Base-by-base conservation (phyloP, 2,113 vertebrate species). In the Dipodomys ordii region DNA sequence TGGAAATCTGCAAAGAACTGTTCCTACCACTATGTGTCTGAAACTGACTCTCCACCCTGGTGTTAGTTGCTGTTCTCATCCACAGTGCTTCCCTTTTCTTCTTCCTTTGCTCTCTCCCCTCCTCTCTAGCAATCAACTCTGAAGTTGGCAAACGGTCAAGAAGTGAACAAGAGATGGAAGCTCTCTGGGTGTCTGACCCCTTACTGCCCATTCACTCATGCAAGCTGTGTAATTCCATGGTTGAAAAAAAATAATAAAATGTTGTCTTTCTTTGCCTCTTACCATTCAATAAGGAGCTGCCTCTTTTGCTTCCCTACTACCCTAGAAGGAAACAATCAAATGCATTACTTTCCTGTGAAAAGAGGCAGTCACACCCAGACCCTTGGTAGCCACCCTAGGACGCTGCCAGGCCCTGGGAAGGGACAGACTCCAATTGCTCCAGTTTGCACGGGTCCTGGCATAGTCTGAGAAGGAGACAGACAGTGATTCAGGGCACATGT, bases 331-430 rank as follows among this genome's bases (percentile, higher is more conserved):
- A 76, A 94, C 86, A 97, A 87, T 15, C 23, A 8, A 81, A 85
- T 96, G 64, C 95, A 96, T 98, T 97, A 96, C 96, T 65, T 97
- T 98, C 97, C 64, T 89, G 77, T 71, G 95, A 95, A 97, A 97
- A 94, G 95, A 96, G 95, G 96, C 97, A 97, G 97, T 98, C 97
- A 98, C 97, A 98, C 96, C 76, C 88, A 62, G 96, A 95, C 96
- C 95, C 97, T 97, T 91, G 97, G 27, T 97, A 97, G 94, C 93
- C 93, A 23, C 25, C 69, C 89, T 73, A 91, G 77, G 95, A 79
- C 65, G 92, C 97, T 98, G 96, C 94, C 97, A 98, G 91, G 32
- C 97, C 69, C 95, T 94, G 93, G 72, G 71, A 83, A 96, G 97
- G 96, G 97, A 92, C 86, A 30, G 95, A 79, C 97, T 97, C 95